Evolutionary conservation across 2,797 vertebrate genomes (phyloP).

Genomic region (Smutsia gigantea): DNA sequence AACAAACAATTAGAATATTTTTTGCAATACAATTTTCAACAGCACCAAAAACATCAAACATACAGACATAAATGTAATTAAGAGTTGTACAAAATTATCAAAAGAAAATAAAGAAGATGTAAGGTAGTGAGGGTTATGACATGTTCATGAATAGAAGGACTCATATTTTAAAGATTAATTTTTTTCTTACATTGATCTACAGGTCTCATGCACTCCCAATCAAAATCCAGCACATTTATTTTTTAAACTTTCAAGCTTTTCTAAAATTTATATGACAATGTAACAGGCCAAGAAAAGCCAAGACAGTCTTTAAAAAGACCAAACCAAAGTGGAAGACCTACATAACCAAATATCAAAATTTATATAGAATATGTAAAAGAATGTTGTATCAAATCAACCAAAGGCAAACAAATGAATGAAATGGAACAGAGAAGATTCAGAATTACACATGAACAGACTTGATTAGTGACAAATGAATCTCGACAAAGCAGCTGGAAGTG

Average conservation of each 20-base stretch:
- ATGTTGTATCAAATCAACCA: background rate
- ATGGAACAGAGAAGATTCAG: background rate
- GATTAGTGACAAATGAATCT: background rate
- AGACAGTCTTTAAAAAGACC: background rate
- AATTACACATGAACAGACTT: background rate
- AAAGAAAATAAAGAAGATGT: background rate
- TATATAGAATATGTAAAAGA: background rate
- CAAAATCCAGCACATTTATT: background rate
- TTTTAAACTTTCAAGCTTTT: background rate
- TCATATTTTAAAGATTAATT: background rate
- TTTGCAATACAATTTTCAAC: background rate
- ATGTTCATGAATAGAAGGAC: background rate
- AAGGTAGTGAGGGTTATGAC: background rate
- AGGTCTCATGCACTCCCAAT: background rate
- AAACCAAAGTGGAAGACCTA: background rate
- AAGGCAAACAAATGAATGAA: background rate
- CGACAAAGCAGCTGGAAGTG: background rate
- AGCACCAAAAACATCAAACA: background rate
- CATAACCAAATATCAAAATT: background rate
- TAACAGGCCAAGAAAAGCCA: background rate
- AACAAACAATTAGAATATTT: slow-evolving; percentile 5
- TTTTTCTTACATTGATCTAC: background rate
- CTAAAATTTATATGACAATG: background rate
- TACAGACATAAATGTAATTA: background rate
- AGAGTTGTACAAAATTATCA: background rate